Base-by-base conservation (phyloP, 2,797 vertebrate species). In the Rhinophrynus dorsalis region DNA sequence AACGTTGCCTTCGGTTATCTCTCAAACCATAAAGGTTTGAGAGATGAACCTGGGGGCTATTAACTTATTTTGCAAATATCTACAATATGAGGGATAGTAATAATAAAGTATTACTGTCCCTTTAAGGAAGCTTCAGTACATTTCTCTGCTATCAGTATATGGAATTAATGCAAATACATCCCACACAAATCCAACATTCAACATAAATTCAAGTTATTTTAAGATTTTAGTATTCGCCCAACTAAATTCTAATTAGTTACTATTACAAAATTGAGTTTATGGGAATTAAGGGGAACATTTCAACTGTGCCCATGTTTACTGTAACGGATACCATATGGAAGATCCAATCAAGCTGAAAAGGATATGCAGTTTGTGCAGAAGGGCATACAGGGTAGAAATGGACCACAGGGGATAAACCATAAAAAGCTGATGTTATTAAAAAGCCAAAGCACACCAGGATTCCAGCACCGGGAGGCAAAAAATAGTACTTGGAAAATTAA, bases 311-410 rank as follows among this genome's bases (percentile, higher is more conserved):
- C 33, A 40, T 40, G 23, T 66, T 66, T 44, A 30, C 17, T 29
- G 32, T 51, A 63, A 54, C 23, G 8, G 64, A 44, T 47, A 52
- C 63, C 64, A 67, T 57, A 67, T 58, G 42, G 65, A 47, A 57
- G 37, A 57, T 24, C 29, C 29, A 35, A 33, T 67, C 64, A 33
- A 55, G 29, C 51, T 55, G 24, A 29, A 66, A 44, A 42, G 18
- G 37, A 32, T 30, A 55, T 66, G 12, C 50, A 67, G 51, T 33
- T 58, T 26, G 2, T 15, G 27, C 51, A 45, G 17, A 15, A 38
- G 38, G 32, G 13, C 7, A 45, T 55, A 12, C 27, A 57, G 40
- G 13, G 21, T 56, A 56, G 57, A 29, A 23, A n/a, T 13, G 17
- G 11, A 26, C 50, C n/a, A 6, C 38, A 45, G 52, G 38, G 37